These are phyloP conservation scores for Hetaerina americana DNA, from an alignment of 1,140 invertebrate species.

Conservation along the genomic window DNA sequence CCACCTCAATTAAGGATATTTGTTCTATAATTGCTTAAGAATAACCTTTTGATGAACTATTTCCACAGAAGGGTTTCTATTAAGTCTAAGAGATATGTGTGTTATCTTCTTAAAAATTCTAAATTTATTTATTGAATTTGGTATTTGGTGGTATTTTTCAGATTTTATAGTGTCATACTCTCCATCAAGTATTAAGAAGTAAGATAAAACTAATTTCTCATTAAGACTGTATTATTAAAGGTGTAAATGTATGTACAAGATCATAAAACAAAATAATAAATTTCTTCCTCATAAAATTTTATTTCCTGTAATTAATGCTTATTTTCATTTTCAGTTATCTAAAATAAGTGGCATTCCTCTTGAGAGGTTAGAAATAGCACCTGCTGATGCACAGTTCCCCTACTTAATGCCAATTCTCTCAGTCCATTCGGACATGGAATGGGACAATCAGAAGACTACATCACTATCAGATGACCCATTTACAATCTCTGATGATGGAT, in stretches of 20 bases:
- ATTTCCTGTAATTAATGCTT: neutral
- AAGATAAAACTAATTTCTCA: too few species aligned
- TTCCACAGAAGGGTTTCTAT: too few species aligned
- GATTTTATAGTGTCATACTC: too few species aligned
- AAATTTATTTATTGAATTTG: too few species aligned
- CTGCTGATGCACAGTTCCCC: conserved; percentile 41
- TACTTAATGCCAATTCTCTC: conserved; percentile 41
- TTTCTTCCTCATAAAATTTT: neutral
- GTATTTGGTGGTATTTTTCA: too few species aligned
- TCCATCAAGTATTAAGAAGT: too few species aligned
- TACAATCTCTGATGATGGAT: conserved; percentile 35
- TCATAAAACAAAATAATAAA: conserved; percentile 23
- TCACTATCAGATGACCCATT: conserved; percentile 34
- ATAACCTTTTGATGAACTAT: too few species aligned
- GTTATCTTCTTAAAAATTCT: too few species aligned
- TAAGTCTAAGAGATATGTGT: too few species aligned
- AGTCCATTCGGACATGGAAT: conserved; percentile 40
- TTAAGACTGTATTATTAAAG: conserved; percentile 4
- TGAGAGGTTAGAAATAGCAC: conserved; percentile 49
- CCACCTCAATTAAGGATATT: too few species aligned
- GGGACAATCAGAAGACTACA: conserved; percentile 32
- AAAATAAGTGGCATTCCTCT: conserved; percentile 42
- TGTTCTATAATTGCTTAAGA: too few species aligned
- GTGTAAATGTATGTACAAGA: too few species aligned
- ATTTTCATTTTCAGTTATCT: conserved; percentile 32